phyloP scores from a whole-genome alignment of 1,140 invertebrate species.

The Zaprionus gabonicus region DNA sequence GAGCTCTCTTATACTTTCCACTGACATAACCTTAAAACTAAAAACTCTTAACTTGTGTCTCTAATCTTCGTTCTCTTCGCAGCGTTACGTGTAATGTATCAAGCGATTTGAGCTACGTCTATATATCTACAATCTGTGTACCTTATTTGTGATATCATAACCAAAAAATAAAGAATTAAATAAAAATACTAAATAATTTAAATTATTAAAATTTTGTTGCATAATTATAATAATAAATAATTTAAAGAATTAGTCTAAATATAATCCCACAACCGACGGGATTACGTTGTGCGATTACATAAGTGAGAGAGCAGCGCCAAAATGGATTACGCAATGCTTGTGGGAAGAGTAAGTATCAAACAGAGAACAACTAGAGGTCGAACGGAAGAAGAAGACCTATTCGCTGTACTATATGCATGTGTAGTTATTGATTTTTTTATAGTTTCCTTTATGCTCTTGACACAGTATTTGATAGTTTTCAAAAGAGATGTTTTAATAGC shows the following conservation, averaged over 20 bases:
- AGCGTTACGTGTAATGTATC: conserved; percentile 63
- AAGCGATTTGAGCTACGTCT: conserved; percentile 48
- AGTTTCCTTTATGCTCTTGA: neutral
- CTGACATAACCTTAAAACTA: conserved; percentile 12
- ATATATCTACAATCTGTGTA: conserved; percentile 75
- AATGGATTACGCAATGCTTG: conserved; percentile 72
- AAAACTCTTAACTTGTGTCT: conserved; percentile 2
- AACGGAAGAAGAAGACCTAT: conserved; percentile 4
- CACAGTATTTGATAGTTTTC: neutral
- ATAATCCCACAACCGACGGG: conserved; percentile 20
- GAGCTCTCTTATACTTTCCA: neutral
- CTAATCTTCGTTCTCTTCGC: conserved; percentile 26
- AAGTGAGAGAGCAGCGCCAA: conserved; percentile 42
- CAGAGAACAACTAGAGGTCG: conserved; percentile 46
- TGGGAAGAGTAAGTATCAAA: conserved; percentile 61
- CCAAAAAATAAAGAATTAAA: conserved; percentile 38
- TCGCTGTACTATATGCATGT: neutral
- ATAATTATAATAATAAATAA: conserved; percentile 44
- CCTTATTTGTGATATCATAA: conserved; percentile 82
- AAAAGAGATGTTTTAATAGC: neutral
- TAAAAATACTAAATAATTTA: conserved; percentile 41
- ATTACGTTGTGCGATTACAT: conserved; percentile 53
- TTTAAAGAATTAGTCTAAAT: conserved; percentile 30
- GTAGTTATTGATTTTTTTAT: conserved; percentile 13
- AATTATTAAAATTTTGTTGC: conserved; percentile 50